Base-by-base conservation (phyloP, 1,140 invertebrate species). In the Sitophilus oryzae region DNA sequence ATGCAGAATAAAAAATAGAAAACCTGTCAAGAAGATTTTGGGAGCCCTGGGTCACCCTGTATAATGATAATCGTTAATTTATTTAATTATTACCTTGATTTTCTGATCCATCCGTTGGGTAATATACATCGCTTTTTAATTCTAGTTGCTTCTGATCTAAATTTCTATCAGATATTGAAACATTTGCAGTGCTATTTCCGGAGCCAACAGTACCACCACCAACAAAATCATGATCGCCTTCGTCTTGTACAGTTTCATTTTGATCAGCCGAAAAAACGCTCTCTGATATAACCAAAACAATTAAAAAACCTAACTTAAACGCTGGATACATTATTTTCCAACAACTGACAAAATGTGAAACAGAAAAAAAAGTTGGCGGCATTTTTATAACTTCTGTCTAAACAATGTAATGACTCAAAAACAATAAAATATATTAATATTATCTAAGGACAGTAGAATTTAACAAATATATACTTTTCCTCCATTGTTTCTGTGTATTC, bases 101-200 rank as follows among this genome's bases (percentile, higher is more conserved):
- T 10, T 8, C 14, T 16, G 14, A 16, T 38, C 36, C 18, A 5
- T 38, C 11, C 14, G n/a, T n/a, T n/a, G n/a, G 6, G 8, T n/a
- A 3, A n/a, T 16, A 5, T 4, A 16, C 18, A 5, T n/a, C 36
- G 18, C 14, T 14, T n/a, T n/a, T 1, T 16, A 38, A 38, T 1
- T 14, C 18, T 6, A 25, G 2, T 15, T 1, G 18, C 14, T 22
- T 25, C 1, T 44, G 8, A 8, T 30, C 9, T 51, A 42, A 43
- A 51, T 22, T 35, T n/a, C 25, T 25, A 48, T 47, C 19, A 47
- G 37, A 19, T 34, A 49, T 37, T 43, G 38, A 48, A 48, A 55
- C 10, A 48, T 23, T 55, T 48, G 36, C 53, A 55, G 16, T 41
- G 48, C 37, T 16, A 55, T 55, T 55, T 55, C 53, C 15, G 53